Evolutionary conservation across 2,888 invertebrate species (phyloP).

Genomic region (Oxystoma pomonae): DNA sequence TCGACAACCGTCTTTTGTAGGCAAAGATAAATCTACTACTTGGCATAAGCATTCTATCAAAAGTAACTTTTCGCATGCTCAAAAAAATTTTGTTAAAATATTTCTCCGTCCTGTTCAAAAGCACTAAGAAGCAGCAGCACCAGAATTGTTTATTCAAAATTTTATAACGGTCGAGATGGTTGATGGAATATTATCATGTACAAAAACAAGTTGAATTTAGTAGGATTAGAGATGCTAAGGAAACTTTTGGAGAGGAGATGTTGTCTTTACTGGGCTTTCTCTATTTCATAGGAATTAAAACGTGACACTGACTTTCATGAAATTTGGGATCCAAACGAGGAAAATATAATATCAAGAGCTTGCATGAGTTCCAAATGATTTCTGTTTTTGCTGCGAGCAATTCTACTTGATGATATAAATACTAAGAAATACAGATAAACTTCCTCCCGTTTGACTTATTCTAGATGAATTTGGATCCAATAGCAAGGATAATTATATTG

Average conservation of each 20-base stretch:
- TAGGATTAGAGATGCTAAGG: not conserved
- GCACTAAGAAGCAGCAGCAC: not conserved
- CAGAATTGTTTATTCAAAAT: not conserved
- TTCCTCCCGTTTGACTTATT: slow-evolving; percentile 25
- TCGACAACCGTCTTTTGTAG: not conserved
- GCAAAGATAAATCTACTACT: not conserved
- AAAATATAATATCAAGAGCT: slow-evolving; percentile 23
- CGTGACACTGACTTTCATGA: slow-evolving; percentile 1
- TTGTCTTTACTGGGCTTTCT: slow-evolving; percentile 4
- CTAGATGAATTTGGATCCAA: slow-evolving; percentile 22
- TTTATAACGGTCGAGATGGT: slow-evolving; percentile 5
- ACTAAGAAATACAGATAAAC: slow-evolving; percentile 27
- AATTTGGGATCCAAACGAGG: not conserved
- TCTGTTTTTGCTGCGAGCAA: slow-evolving; percentile 4
- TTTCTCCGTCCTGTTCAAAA: not conserved
- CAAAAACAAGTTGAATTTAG: not conserved
- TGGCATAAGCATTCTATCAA: not conserved
- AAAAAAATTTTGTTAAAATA: slow-evolving; percentile 6
- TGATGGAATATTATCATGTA: not conserved
- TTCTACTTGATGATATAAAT: slow-evolving; percentile 16
- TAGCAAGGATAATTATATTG: slow-evolving; percentile 8
- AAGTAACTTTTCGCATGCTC: not conserved
- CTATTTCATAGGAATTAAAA: not conserved
- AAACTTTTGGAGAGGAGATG: slow-evolving; percentile 2
- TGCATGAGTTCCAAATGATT: slow-evolving; percentile 24